Conservation (phyloP, 2,797 vertebrate species). For the Gymnocypris eckloni region DNA sequence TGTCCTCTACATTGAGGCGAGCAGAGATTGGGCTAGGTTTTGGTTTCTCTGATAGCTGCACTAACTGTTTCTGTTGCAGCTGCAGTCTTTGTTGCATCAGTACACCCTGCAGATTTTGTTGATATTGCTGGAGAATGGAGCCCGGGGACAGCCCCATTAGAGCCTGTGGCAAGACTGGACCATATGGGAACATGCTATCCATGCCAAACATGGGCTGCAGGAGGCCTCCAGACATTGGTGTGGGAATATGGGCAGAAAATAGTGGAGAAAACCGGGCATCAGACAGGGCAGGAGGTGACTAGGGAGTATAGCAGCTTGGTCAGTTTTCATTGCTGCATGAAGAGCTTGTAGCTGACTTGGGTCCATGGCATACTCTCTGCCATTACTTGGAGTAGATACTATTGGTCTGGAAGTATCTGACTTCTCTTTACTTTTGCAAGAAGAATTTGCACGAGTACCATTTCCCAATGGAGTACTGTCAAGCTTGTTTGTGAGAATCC, state of each 20-base stretch:
- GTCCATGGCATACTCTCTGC: slow-evolving; percentile 84
- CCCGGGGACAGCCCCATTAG: slow-evolving; percentile 86
- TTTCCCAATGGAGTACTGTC: slow-evolving; percentile 61
- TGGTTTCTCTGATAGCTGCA: slow-evolving; percentile 65
- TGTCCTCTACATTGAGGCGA: slow-evolving; percentile 72
- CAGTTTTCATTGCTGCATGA: slow-evolving; percentile 83
- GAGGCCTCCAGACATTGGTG: slow-evolving; percentile 86
- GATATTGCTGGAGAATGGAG: slow-evolving; percentile 90
- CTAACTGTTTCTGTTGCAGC: slow-evolving; percentile 67
- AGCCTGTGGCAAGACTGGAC: slow-evolving; percentile 86
- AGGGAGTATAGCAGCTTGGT: slow-evolving; percentile 82
- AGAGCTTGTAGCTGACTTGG: slow-evolving; percentile 85
- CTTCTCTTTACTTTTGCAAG: slow-evolving; percentile 81
- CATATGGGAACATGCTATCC: slow-evolving; percentile 88
- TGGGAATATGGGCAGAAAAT: slow-evolving; percentile 85
- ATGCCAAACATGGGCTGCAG: slow-evolving; percentile 90
- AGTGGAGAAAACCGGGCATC: slow-evolving; percentile 87
- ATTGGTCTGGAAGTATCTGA: slow-evolving; percentile 74
- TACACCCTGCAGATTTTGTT: slow-evolving; percentile 91
- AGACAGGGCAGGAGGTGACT: slow-evolving; percentile 89
- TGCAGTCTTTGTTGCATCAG: slow-evolving; percentile 73
- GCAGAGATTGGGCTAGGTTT: slow-evolving; percentile 83
- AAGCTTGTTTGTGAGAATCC: slow-evolving; percentile 78
- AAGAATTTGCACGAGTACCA: slow-evolving; percentile 67
- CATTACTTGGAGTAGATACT: slow-evolving; percentile 75